phyloP scores from a whole-genome alignment of 2,797 vertebrate genomes.

The Ptychobarbus kaznakovi region DNA sequence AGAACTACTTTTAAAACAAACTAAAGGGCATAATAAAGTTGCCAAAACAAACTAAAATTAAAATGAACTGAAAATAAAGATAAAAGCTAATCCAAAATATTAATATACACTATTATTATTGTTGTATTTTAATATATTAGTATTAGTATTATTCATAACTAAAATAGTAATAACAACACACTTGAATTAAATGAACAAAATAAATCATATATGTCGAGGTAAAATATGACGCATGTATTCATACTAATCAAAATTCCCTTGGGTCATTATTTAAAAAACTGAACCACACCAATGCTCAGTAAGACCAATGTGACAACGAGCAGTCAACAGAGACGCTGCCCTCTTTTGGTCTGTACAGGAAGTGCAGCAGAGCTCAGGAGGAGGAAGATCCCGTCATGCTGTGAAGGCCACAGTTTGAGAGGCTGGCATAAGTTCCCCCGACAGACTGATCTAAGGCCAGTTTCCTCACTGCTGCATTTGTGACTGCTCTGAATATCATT shows the following conservation, averaged over 20 bases:
- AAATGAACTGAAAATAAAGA: neutral
- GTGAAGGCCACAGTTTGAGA: neutral
- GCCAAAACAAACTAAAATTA: neutral
- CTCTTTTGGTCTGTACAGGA: slow-evolving; percentile 40
- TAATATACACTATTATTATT: neutral
- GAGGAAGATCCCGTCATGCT: neutral
- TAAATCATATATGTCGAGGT: neutral
- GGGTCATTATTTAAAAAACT: neutral
- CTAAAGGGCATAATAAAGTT: neutral
- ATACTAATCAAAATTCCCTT: neutral
- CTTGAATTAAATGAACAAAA: neutral
- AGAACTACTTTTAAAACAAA: neutral
- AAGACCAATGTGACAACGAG: neutral
- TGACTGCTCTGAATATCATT: neutral
- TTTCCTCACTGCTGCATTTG: neutral
- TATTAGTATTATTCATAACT: too few species aligned
- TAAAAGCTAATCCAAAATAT: neutral
- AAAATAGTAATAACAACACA: neutral
- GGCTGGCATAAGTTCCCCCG: neutral
- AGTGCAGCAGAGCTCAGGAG: slow-evolving; percentile 42
- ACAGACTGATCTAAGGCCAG: slow-evolving; percentile 42
- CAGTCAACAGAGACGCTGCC: neutral
- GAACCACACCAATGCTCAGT: neutral
- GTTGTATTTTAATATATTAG: too few species aligned
- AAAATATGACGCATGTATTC: neutral